phyloP scores from a whole-genome alignment of 2,797 vertebrate genomes.

The Lemur catta region DNA sequence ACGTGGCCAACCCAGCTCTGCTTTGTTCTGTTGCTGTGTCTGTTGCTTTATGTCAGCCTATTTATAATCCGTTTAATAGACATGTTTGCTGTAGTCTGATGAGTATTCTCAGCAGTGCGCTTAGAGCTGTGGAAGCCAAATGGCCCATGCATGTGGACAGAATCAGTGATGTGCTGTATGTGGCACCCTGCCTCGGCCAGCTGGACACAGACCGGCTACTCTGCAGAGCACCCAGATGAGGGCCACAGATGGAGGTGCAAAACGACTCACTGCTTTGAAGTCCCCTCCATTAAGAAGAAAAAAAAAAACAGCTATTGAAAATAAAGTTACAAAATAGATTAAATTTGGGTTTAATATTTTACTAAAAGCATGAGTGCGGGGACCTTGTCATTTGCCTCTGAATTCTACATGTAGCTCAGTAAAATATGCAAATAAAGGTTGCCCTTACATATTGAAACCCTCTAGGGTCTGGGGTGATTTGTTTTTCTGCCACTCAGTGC shows the following conservation, averaged over 20 bases:
- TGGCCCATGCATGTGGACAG: neutral
- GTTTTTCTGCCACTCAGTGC: neutral
- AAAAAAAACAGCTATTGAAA: neutral
- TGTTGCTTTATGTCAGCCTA: neutral
- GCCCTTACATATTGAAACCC: neutral
- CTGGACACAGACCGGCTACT: neutral
- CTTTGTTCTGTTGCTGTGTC: neutral
- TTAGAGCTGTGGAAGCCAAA: neutral
- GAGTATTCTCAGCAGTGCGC: neutral
- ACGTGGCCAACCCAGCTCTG: neutral
- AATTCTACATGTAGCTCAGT: neutral
- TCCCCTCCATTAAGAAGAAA: neutral
- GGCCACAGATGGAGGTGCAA: neutral
- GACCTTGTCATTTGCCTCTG: neutral
- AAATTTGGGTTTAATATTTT: neutral
- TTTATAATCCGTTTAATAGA: neutral
- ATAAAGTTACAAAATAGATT: neutral
- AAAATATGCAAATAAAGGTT: neutral
- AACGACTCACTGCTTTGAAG: neutral
- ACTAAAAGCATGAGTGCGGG: neutral
- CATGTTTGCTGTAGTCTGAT: neutral
- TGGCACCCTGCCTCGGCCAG: neutral
- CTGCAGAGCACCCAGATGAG: neutral
- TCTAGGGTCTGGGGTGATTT: neutral
- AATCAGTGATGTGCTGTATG: neutral